Evolutionary conservation across 2,888 invertebrate species (phyloP), one percentile per base, ranked within the genome.

Genomic region (Cerceris ruficornis): DNA sequence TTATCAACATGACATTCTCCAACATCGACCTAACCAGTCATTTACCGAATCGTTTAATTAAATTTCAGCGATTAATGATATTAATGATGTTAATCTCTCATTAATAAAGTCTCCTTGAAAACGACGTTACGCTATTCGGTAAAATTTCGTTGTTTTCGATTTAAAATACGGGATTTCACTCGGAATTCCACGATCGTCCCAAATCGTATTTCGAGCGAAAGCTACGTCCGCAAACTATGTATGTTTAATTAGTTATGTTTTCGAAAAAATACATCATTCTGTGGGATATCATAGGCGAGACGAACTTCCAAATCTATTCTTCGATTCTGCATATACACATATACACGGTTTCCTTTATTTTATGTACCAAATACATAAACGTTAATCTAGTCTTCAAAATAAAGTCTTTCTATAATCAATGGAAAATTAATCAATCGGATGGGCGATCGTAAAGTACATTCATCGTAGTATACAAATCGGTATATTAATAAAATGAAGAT

Each of bases 361-460:
- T 68, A 64, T 54, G 59, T 64, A 17, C 58, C 70, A 49, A 60
- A 58, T 71, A 68, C 58, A 71, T 71, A 61, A 57, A 62, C 64
- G 13, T 61, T 68, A 65, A 9, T 55, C 28, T 59, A 49, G 6
- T 55, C 60, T 67, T 15, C 43, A 64, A 57, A 42, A 6, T 67
- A 55, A 15, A 5, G n/a, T n/a, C 49, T 14, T 28, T 65, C 41
- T 59, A 17, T 50, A 62, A 73, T 55, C 46, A 66, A 54, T 13
- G 66, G 6, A 43, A 7, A 66, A 13, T 9, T 11, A 46, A 52
- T 28, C 2, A 28, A 28, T 28, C 28, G 2, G 28, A 28, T 28
- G 28, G 7, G 6, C 17, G 7, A 17, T 0, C 28, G 15, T 55
- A 55, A 55, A 17, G 6, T 46, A 28, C 28, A 28, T 17, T 55